phyloP scores from a whole-genome alignment of 2,113 vertebrate species.

The Mastomys natalensis region DNA sequence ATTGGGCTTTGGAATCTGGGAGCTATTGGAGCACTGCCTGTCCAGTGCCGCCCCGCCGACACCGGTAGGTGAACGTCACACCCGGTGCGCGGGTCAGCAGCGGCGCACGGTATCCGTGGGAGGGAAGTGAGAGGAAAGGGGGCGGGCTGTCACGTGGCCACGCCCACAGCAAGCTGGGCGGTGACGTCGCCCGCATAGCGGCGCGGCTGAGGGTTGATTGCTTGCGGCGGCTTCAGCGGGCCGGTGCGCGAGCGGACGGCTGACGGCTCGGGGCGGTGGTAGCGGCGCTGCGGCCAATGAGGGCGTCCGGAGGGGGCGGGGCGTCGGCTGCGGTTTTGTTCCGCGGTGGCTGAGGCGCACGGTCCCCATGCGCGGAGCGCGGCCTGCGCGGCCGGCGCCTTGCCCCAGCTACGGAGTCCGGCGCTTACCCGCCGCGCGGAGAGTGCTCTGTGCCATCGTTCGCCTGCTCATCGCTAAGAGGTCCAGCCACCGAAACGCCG shows the following conservation, averaged over 20 bases:
- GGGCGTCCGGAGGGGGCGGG: slow-evolving; percentile 52
- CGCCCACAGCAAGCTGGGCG: not conserved
- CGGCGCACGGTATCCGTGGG: not conserved
- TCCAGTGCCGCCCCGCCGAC: too few species aligned
- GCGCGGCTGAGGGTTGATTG: not conserved
- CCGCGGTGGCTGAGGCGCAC: not conserved
- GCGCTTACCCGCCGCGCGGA: not conserved
- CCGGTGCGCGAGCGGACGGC: not conserved
- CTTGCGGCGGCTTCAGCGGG: not conserved
- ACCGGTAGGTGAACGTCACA: not conserved
- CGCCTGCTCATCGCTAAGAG: not conserved
- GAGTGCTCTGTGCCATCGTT: not conserved
- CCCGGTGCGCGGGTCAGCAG: not conserved
- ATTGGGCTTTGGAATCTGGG: too few species aligned
- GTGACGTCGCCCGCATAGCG: not conserved
- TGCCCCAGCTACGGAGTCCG: not conserved
- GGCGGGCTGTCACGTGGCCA: not conserved
- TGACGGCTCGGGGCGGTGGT: not conserved
- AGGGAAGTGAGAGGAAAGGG: not conserved
- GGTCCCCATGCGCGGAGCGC: not conserved
- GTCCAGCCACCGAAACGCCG: not conserved
- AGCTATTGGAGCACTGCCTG: too few species aligned
- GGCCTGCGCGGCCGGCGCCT: not conserved
- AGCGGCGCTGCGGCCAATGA: not conserved
- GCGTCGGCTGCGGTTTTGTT: slow-evolving; percentile 40